These are phyloP conservation scores for Parasteatoda lunata DNA, from an alignment of 2,888 invertebrate genomes.

Conservation along the genomic window DNA sequence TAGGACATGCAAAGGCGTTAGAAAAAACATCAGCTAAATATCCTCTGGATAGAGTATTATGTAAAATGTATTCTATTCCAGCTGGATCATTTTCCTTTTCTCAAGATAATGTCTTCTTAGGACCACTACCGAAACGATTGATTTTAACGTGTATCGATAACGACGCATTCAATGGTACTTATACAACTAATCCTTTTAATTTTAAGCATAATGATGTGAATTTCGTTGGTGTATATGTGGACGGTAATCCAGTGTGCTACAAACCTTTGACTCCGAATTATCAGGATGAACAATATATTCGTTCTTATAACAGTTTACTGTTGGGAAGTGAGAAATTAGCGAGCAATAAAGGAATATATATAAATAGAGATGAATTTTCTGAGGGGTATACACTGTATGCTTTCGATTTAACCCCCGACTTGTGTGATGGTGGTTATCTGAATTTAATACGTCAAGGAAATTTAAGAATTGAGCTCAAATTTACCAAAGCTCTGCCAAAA, in stretches of 20 bases:
- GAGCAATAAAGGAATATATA: constrained; percentile 67
- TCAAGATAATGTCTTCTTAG: too few relatives aligned
- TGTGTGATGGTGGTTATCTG: constrained; percentile 20
- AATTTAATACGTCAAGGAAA: too few relatives aligned
- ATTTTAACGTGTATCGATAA: constrained; percentile 22
- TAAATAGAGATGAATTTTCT: constrained; percentile 27
- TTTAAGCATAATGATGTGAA: too few relatives aligned
- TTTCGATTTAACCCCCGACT: constrained; percentile 39
- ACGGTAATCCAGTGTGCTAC: too few relatives aligned
- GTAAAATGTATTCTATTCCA: constrained; percentile 38
- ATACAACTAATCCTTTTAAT: too few relatives aligned
- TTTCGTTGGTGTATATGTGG: too few relatives aligned
- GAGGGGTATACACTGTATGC: constrained; percentile 23
- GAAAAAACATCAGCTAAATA: constrained; percentile 17
- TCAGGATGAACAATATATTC: too few relatives aligned
- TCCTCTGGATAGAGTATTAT: too few relatives aligned
- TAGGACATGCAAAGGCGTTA: constrained; percentile 25
- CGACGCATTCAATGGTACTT: too few relatives aligned
- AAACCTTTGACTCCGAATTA: too few relatives aligned
- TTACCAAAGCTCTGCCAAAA: too few relatives aligned
- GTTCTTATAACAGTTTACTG: constrained; percentile 14
- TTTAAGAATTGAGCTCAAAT: too few relatives aligned
- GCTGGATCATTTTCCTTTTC: not conserved
- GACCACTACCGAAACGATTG: constrained; percentile 20
- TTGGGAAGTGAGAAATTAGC: constrained; percentile 8